Conservation (phyloP, 1,140 invertebrate genomes). For the Bombus huntii region DNA sequence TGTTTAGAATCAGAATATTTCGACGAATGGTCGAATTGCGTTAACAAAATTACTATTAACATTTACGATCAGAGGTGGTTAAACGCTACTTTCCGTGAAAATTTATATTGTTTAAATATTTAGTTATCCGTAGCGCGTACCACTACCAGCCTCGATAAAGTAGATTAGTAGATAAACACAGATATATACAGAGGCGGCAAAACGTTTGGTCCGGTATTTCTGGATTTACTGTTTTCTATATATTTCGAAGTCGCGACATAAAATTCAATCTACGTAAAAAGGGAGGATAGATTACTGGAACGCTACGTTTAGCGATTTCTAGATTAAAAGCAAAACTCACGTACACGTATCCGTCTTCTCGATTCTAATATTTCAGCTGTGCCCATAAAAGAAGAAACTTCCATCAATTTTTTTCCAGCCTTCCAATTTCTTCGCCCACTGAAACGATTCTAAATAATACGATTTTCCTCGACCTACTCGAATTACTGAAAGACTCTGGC, state of each 20-base stretch:
- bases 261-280: not conserved
- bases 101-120: not conserved
- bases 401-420: not conserved
- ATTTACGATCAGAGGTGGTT: too few species aligned
- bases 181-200: not conserved
- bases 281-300: not conserved
- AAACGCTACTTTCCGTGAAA: too few species aligned
- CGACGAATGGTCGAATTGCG: not conserved
- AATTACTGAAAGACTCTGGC: not conserved
- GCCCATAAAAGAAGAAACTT: not conserved
- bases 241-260: not conserved
- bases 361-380: not conserved
- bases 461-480: too few species aligned
- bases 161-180: not conserved
- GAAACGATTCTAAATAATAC: not conserved
- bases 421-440: not conserved
- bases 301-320: not conserved
- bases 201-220: not conserved
- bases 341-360: too few species aligned
- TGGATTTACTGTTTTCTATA: not conserved
- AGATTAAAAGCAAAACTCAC: constrained; percentile 5
- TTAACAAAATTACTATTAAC: not conserved
- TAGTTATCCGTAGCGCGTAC: not conserved
- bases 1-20: not conserved
- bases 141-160: too few species aligned